phyloP scores from a whole-genome alignment of 2,888 invertebrate species.

The Iselma pallidipennis region DNA sequence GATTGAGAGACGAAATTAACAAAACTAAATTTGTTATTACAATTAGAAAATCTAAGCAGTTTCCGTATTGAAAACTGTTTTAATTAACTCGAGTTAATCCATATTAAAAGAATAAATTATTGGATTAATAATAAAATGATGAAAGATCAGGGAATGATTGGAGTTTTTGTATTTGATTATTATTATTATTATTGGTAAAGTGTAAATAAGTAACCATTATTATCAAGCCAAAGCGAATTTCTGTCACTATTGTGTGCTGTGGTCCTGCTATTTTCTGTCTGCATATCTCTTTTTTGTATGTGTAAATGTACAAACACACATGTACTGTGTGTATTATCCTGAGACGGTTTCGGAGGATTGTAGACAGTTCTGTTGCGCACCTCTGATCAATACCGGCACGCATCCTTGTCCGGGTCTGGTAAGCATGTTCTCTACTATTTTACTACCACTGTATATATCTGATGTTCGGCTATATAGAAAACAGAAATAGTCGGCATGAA shows the following conservation, averaged over 20 bases:
- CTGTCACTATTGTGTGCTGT: background rate
- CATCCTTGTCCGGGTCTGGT: conserved; percentile 43
- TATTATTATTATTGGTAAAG: no score
- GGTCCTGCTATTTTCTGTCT: background rate
- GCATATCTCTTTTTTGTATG: background rate
- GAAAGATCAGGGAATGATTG: no score
- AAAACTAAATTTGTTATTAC: no score
- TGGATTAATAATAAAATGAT: no score
- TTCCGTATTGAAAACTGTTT: no score
- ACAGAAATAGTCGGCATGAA: conserved; percentile 33
- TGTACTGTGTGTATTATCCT: background rate
- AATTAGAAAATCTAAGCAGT: no score
- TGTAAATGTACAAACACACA: background rate
- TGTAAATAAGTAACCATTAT: no score
- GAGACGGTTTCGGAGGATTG: background rate
- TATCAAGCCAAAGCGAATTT: no score
- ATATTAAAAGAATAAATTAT: no score
- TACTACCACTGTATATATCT: conserved; percentile 24
- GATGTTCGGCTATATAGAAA: conserved; percentile 6
- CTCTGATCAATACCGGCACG: conserved; percentile 51
- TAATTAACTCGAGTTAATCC: no score
- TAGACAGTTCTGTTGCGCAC: conserved; percentile 24
- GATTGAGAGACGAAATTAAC: no score
- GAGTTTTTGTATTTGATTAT: no score
- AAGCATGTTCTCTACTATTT: conserved; percentile 34